Evolutionary conservation across 2,797 vertebrate genomes (phyloP), one percentile per base, ranked within the genome.

Genomic region (Tokudaia muenninki): DNA sequence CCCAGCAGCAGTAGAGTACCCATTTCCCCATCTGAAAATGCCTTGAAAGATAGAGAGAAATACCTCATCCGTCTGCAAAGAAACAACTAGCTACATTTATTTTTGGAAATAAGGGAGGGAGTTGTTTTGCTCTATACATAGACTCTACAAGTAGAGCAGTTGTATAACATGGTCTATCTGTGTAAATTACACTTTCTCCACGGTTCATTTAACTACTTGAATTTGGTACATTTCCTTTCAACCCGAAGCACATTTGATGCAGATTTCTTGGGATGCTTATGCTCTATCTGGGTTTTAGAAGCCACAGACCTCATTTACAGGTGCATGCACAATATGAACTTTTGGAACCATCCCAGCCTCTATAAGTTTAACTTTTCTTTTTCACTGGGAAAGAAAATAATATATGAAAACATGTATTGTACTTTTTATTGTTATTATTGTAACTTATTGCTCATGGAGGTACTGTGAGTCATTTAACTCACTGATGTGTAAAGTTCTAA

Each of bases 151-250:
- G 90, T 97, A 96, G 95, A 97, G 63, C 97, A 96, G 87, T 98
- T 98, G 84, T 74, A 93, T 97, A 98, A 97, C 84, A 80, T n/a
- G 41, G 78, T 93, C 93, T 97, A 78, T 95, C 97, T 97, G 93
- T 96, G 97, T 96, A 94, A 80, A 97, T 96, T 96, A 95, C 59
- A 96, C 91, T 94, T 97, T 96, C 96, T 97, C 90, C 91, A 96
- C 0, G 78, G 97, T 96, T 98, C 97, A 95, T 97, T 97, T 98
- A 97, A 94, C 93, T 95, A 80, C 93, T 98, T 97, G 97, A 86
- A 91, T 97, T 97, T 98, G 83, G 70, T 93, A 96, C 91, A 96
- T 97, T 98, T 98, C 47, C 94, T 97, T 96, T 98, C 97, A 98
- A 97, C 90, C 93, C 95, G 94, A 97, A 97, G 94, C 92, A 97